Evolutionary conservation across 2,888 invertebrate genomes (phyloP).

Genomic region (Amphipoea oculea): DNA sequence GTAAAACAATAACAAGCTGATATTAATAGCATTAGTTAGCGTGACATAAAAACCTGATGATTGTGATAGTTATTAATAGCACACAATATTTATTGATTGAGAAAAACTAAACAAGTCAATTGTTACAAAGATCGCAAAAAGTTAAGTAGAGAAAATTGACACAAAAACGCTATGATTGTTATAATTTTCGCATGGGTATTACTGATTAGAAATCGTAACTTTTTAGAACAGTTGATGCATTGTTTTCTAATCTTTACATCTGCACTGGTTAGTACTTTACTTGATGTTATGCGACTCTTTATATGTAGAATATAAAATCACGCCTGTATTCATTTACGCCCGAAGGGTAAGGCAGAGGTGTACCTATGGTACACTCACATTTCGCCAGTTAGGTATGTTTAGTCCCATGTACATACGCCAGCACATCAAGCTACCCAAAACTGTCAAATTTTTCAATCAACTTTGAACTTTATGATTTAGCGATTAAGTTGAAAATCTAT

Average conservation of each 20-base stretch:
- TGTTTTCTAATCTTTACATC: not conserved
- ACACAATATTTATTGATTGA: conserved; percentile 12
- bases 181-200: conserved; percentile 1
- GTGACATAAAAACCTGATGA: conserved; percentile 7
- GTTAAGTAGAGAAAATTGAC: conserved; percentile 32
- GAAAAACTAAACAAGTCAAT: conserved; percentile 32
- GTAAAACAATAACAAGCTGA: no score
- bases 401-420: not conserved
- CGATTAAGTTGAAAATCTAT: no score
- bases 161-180: conserved; percentile 42
- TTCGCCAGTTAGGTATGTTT: not conserved
- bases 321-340: no score
- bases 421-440: no score
- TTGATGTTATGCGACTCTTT: not conserved
- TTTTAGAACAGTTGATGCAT: conserved; percentile 8
- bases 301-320: not conserved
- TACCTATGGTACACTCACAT: no score
- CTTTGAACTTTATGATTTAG: no score
- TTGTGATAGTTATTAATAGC: not conserved
- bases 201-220: conserved; percentile 36
- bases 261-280: not conserved
- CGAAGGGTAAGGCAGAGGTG: no score
- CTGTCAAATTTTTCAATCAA: no score
- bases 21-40: not conserved
- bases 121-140: conserved; percentile 31